Percentiles rank a stretch among this genome's conserved stretches.
Conservation (phyloP, 2,888 invertebrate genomes). For the Andrena haemorrhoa region DNA sequence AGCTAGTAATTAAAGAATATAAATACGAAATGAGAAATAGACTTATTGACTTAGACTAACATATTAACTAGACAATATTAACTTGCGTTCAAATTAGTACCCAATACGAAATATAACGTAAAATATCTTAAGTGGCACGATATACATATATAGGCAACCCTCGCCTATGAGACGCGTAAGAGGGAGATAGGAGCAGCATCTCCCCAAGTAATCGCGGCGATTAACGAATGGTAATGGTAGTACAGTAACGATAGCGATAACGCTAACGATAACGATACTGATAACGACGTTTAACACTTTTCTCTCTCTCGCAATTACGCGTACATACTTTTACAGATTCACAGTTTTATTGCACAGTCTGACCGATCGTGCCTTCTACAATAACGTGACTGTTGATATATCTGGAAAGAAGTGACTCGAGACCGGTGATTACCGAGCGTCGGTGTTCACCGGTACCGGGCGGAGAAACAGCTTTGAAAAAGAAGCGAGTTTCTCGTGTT, state of each 20-base stretch:
- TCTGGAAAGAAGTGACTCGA: background rate
- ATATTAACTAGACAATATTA: too few relatives aligned
- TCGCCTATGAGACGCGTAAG: conserved; percentile 4
- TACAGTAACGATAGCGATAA: background rate
- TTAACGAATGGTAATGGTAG: conserved; percentile 23
- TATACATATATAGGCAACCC: conserved; percentile 7
- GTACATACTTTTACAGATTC: background rate
- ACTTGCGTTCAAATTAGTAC: too few relatives aligned
- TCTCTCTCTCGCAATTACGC: background rate
- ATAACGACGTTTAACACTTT: background rate
- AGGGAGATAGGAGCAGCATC: conserved; percentile 33
- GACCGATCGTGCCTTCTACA: background rate
- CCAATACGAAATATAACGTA: too few relatives aligned
- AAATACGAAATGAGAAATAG: too few relatives aligned
- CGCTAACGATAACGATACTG: conserved; percentile 18
- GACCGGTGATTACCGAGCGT: background rate
- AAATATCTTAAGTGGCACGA: background rate
- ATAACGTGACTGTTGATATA: background rate
- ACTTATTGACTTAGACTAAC: too few relatives aligned
- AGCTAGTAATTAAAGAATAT: too few relatives aligned
- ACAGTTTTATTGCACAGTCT: background rate
- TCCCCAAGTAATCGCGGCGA: conserved; percentile 21
- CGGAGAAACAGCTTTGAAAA: conserved; percentile 34
- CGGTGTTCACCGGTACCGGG: background rate
- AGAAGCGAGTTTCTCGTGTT: conserved; percentile 53